Evolutionary conservation across 2,888 invertebrate genomes (phyloP), one percentile per base, ranked within the genome.

Genomic region (Bhutanitis thaidina): DNA sequence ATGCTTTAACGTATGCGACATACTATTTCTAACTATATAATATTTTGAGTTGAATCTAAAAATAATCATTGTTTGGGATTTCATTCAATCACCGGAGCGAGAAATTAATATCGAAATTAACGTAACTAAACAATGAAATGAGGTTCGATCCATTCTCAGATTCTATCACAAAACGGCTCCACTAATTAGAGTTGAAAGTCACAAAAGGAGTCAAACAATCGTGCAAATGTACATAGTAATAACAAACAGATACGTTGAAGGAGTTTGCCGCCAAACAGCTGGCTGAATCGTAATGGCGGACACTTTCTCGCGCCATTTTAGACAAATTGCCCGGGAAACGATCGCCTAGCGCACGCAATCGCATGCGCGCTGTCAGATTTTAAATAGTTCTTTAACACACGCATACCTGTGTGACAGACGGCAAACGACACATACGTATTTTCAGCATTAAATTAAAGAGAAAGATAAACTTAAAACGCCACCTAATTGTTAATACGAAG

Each of bases 271-370:
- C 65, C 52, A 54, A 57, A 56, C 57, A 54, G 49, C 41, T 50
- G 50, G 45, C 57, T 45, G 15, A 47, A 15, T 30, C 38, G 34
- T 29, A 35, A 41, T 45, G 56, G 60, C 61, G 68, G 68, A 62
- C 64, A 74, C 79, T 81, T 81, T 80, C 71, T 69, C 75, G 61
- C 63, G 66, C 80, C 79, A 77, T 80, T 82, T 83, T 81, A 69
- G 82, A 74, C 69, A 69, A 77, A 74, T 74, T 66, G 69, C 65
- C 69, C 66, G 68, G 66, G 73, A 77, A 74, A 76, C 73, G 69
- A 74, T 72, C 65, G 67, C 58, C 58, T 53, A 62, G 60, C 64
- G 62, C 79, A 78, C 74, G 75, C 76, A 69, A 81, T 79, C 67
- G 76, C 80, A 67, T 77, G 74, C 50, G 52, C 40, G 53, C 49